Base-by-base conservation (phyloP, 1,140 invertebrate genomes). In the Psilanteris sp. region DNA sequence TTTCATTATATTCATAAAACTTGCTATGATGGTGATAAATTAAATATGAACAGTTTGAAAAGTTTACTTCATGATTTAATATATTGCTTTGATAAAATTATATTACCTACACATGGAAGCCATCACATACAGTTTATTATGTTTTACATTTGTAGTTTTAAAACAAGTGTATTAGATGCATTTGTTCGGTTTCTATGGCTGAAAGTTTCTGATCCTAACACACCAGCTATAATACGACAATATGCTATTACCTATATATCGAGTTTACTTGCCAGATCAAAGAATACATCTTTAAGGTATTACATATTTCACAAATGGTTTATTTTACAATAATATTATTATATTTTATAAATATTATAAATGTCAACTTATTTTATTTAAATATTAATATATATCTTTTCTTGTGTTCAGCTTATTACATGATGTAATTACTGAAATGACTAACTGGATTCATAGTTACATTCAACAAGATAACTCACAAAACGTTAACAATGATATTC, bases 91-190 rank as follows among this genome's bases (percentile, higher is more conserved):
- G 93, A 96, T 62, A 90, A 90, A 75, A 83, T 94, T 29, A 91
- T 96, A 52, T 84, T 96, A 41, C 91, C 91, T 1, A 95, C 93
- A 6, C 91, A 94, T 79, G 92, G 90, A 15, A 92, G 90, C 39
- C 91, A 92, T 82, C 94, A 95, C 83, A 90, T 94, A 3, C 95
- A 96, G 84, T 97, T 94, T 84, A 79, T 95, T 1, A 88, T 95
- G 79, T 96, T 96, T 85, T 92, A 94, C 77, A 85, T 95, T 39
- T 92, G 92, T 82, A 93, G 92, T 79, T 90, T 95, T 50, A 93
- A 92, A 85, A 79, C 85, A n/a, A 85, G 88, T 7, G 82, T 96
- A 16, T 84, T 89, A 5, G 92, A 94, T 74, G 90, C 89, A 6
- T 95, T 95, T 84, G 78, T 94, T n/a, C 89, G 88, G 70, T 92